Evolutionary conservation across 2,888 invertebrate genomes (phyloP), one percentile per base, ranked within the genome.

Genomic region (Catocala nupta): DNA sequence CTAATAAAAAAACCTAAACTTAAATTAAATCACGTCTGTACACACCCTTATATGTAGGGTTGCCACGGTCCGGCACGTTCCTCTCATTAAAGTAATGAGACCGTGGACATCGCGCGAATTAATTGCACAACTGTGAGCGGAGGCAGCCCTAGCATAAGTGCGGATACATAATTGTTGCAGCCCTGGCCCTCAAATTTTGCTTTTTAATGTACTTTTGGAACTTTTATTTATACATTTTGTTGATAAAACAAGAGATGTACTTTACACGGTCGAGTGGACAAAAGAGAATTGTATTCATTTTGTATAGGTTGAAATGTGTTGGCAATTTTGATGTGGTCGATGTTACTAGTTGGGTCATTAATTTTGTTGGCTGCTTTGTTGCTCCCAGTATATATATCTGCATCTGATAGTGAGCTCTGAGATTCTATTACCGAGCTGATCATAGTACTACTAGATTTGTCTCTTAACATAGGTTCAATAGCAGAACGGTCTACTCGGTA

Each of bases 51-150:
- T 64, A 59, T 55, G 52, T 73, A 81, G 83, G 82, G 81, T 66
- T 81, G 81, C 56, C 73, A 58, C 72, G 64, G 71, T 55, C 79
- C 75, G 73, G 79, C 85, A 86, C 86, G 87, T 84, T 70, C 67
- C 76, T 33, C 86, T 90, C 89, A 89, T 91, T 91, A 90, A 85
- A 83, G 82, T 89, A 90, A 90, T 88, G 89, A 88, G 84, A 55
- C 75, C 67, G 81, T 76, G 85, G 84, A 85, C 89, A 85, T 70
- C 73, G 81, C 69, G 59, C 55, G 83, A 85, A 89, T 89, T 90
- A 90, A 90, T 90, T 90, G 87, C 84, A 79, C 77, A 75, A 74
- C 68, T 70, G 72, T 51, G 62, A 63, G 62, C 65, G 49, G 50
- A 72, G 78, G 66, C 73, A 81, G 44, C 81, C 76, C 78, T 76